A percentile compares a stretch with the other conserved stretches of the same genome.
Conservation (phyloP, 2,797 vertebrate genomes). For the Tragopan temminckii region DNA sequence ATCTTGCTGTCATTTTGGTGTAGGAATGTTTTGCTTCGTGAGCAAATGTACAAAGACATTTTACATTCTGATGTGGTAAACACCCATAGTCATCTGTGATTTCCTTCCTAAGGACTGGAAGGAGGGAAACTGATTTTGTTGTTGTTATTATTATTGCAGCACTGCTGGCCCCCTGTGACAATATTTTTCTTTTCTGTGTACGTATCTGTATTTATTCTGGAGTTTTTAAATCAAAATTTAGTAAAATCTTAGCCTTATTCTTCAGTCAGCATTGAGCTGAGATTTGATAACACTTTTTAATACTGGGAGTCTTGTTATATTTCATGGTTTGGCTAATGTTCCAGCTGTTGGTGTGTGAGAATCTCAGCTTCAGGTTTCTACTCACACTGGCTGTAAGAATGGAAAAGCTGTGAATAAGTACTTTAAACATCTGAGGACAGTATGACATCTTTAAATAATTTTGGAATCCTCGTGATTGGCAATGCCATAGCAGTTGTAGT, state of each 20-base stretch:
- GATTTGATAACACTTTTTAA: neutral
- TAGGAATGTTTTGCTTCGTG: neutral
- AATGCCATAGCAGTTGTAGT: neutral
- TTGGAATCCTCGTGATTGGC: neutral
- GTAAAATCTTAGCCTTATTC: neutral
- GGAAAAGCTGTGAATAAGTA: neutral
- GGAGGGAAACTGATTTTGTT: neutral
- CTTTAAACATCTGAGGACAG: neutral
- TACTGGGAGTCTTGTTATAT: neutral
- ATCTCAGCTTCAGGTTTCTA: neutral
- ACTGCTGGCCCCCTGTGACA: neutral
- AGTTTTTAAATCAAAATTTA: neutral
- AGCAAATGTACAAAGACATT: neutral
- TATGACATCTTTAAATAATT: neutral
- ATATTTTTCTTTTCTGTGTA: neutral
- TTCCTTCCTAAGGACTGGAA: neutral
- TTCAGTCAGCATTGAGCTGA: neutral
- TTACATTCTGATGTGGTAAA: neutral
- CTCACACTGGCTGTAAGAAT: neutral
- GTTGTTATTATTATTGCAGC: neutral
- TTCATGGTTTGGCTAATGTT: constrained; percentile 1
- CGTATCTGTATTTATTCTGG: neutral
- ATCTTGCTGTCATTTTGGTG: neutral
- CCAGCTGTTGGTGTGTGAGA: neutral
- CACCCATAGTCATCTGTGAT: neutral